Base-by-base conservation (phyloP, 2,113 vertebrate genomes). In the Eonycteris spelaea region DNA sequence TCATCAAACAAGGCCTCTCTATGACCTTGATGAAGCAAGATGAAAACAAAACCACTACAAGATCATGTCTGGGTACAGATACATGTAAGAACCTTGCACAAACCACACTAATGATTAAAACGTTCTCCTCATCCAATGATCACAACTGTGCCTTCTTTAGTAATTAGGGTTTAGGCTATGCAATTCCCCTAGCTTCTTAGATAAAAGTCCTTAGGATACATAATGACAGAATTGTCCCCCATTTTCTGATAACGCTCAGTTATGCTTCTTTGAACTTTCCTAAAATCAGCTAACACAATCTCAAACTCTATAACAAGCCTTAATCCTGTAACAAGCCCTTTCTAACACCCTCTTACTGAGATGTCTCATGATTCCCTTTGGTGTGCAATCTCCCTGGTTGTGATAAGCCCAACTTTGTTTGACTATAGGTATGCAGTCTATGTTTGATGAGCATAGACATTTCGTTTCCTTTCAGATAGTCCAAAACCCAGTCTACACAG, bases 391-490 rank as follows among this genome's bases (percentile, higher is more conserved):
- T 77, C 45, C 53, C 38, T 61, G 82, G 7, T n/a, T 77, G 28
- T 57, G 77, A 91, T 45, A 83, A 94, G 70, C 3, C 24, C 33
- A 95, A 14, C 43, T 78, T 51, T 48, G 4, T 83, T 57, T 74
- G 11, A 95, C 30, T 26, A 61, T 3, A 90, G 15, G 26, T 65
- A 61, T 86, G n/a, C 6, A 86, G 19, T 86, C 70, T 82, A 77
- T 75, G 24, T 35, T 51, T 82, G 15, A 93, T 78, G 30, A 57
- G 57, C 48, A 95, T 4, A 78, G 16, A 45, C 7, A 93, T 24
- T 71, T 14, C 33, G 65, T 80, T 94, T 92, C 26, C 35, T 68
- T 74, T 92, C 35, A 92, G 94, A 91, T 59, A 83, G 59, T 94
- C 45, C 33, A 91, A 79, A 97, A 92, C 16, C 15, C 28, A 83